Base-by-base conservation (phyloP, 2,797 vertebrate species). In the Tangara arthus region DNA sequence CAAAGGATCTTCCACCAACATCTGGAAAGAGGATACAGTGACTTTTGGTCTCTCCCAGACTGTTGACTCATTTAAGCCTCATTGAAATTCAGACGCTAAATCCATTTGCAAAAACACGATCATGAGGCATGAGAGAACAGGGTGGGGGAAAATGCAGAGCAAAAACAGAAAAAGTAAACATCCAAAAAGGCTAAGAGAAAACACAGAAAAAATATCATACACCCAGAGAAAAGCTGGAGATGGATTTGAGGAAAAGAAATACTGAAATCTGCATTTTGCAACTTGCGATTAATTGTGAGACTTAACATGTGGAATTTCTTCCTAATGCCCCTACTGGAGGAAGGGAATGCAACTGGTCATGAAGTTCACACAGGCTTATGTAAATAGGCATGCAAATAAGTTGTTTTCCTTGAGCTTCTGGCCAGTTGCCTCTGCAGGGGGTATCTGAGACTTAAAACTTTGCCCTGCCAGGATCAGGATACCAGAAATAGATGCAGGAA, bases 361-460 rank as follows among this genome's bases (percentile, higher is more conserved):
- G 90, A 90, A 97, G 95, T 95, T 97, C 96, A 95, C 93, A 84
- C 73, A 87, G 90, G 93, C 95, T 97, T 96, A 96, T 95, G 90
- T 90, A 96, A 96, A 96, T 90, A 93, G 0, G 1, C 46, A 90
- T 96, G 93, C 94, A 97, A 96, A 95, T 89, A 46, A 89, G 91
- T 79, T 92, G 70, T 94, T 94, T 96, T 95, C 91, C 84, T 91
- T 94, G 85, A 91, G 95, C 73, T 94, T 61, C 95, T 94, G 93
- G 86, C 80, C 93, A 91, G 80, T 90, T 91, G 90, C 82, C 94
- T 93, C 88, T 4, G 15, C 77, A 73, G 94, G 95, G 56, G 85
- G 87, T 55, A 94, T 89, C 39, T 76, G 82, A 91, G 81, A 90
- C 78, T 77, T 71, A 57, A 82, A 93, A 80, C 57, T 90, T 87